These are phyloP conservation scores for Melanostigma gelatinosum DNA, from an alignment of 2,113 vertebrate species.

Conservation along the genomic window DNA sequence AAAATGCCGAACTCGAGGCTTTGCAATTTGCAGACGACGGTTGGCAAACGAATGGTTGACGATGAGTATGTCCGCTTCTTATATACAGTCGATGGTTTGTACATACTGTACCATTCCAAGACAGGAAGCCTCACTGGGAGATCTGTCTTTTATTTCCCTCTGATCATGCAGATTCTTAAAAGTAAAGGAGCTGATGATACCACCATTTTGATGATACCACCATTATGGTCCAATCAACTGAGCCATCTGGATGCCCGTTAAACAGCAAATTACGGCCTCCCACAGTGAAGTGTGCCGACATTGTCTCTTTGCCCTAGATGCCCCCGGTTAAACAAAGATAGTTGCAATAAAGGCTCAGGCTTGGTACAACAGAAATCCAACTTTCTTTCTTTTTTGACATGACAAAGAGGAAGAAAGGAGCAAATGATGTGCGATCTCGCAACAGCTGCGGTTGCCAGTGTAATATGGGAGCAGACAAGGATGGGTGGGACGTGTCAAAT, in stretches of 20 bases:
- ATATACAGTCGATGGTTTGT: not conserved
- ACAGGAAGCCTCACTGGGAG: not conserved
- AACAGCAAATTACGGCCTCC: slow-evolving; percentile 47
- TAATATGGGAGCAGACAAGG: slow-evolving; percentile 47
- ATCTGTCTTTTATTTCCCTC: not conserved
- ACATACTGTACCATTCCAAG: not conserved
- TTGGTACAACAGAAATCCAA: not conserved
- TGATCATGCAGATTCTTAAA: slow-evolving; percentile 18
- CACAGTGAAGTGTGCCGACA: not conserved
- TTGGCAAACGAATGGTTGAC: not conserved
- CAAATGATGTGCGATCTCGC: slow-evolving; percentile 44
- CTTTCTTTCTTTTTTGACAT: not conserved
- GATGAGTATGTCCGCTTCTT: not conserved
- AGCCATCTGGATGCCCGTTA: slow-evolving; percentile 61
- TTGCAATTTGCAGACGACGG: not conserved
- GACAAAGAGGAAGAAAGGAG: slow-evolving; percentile 33
- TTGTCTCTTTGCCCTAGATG: not conserved
- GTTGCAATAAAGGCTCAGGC: not conserved
- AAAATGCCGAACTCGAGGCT: not conserved
- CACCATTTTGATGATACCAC: slow-evolving; percentile 43
- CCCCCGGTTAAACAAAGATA: slow-evolving; percentile 9
- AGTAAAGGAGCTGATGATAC: slow-evolving; percentile 35
- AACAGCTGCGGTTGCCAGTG: slow-evolving; percentile 60
- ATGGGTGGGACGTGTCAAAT: slow-evolving; percentile 63
- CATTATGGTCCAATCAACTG: slow-evolving; percentile 58